phyloP scores from a whole-genome alignment of 2,888 invertebrate genomes.

The Embidobia sp. region DNA sequence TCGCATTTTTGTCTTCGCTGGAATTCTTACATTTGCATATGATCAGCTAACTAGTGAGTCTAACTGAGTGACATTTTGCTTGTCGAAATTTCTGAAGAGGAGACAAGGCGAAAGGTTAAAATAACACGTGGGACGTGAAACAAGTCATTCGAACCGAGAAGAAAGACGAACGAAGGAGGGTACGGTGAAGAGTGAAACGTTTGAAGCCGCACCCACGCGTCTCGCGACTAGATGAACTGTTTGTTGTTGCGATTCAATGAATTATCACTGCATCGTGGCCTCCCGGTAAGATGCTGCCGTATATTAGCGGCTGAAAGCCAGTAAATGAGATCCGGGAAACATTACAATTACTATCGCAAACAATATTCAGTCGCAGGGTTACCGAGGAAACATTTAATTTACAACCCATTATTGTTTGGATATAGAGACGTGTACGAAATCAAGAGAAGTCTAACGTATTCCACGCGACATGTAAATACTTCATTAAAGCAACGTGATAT shows the following conservation, averaged over 20 bases:
- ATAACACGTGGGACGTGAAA: constrained; percentile 56
- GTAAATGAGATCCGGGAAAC: constrained; percentile 77
- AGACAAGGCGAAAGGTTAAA: constrained; percentile 50
- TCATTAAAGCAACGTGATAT: too few species aligned
- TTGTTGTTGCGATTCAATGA: constrained; percentile 74
- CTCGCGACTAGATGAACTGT: constrained; percentile 74
- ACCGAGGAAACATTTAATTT: too few species aligned
- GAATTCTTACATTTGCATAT: too few species aligned
- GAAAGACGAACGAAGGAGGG: constrained; percentile 41
- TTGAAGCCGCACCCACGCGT: constrained; percentile 71
- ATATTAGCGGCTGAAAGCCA: too few species aligned
- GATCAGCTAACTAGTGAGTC: too few species aligned
- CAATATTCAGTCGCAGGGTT: too few species aligned
- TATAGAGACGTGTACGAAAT: too few species aligned
- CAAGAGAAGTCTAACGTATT: too few species aligned
- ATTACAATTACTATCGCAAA: constrained; percentile 77
- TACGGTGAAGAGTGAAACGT: constrained; percentile 70
- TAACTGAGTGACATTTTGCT: constrained; percentile 5
- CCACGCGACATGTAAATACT: too few species aligned
- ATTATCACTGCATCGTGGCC: constrained; percentile 72
- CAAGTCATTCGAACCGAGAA: constrained; percentile 37
- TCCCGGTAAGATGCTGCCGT: constrained; percentile 70
- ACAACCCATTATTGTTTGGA: too few species aligned
- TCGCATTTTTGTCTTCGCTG: too few species aligned
- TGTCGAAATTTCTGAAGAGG: constrained; percentile 1